Percentiles rank a stretch among this genome's conserved stretches.
Evolutionary conservation across 2,888 invertebrate species (phyloP).

Genomic region (Scotopteryx bipunctaria): DNA sequence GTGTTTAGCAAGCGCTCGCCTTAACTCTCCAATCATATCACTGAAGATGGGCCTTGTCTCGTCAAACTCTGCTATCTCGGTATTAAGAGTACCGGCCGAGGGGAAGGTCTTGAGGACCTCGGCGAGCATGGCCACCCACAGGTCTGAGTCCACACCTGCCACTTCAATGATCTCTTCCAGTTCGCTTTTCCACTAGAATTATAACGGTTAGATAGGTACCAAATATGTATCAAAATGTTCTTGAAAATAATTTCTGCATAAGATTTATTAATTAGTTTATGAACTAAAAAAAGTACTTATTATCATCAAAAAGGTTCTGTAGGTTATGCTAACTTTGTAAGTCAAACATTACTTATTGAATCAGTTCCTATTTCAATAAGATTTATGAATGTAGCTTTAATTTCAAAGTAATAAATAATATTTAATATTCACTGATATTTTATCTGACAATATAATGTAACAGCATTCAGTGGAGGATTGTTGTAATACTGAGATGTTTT

Average conservation of each 20-base stretch:
- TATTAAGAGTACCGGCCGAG: conserved; percentile 93
- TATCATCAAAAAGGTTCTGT: neutral
- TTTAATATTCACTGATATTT: no score
- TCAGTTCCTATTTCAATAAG: neutral
- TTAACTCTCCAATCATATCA: conserved; percentile 93
- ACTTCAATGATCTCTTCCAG: conserved; percentile 97
- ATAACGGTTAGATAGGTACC: no score
- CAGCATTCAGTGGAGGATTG: no score
- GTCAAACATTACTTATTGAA: neutral
- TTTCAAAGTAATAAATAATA: neutral
- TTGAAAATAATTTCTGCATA: no score
- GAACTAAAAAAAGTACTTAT: neutral
- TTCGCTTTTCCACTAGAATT: conserved; percentile 94
- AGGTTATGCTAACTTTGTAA: conserved; percentile 10
- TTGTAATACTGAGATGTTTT: neutral
- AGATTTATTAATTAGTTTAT: no score
- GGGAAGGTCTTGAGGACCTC: conserved; percentile 98
- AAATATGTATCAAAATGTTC: no score
- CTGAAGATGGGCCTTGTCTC: conserved; percentile 95
- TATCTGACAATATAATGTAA: no score
- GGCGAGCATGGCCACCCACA: conserved; percentile 98
- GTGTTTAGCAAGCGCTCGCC: conserved; percentile 92
- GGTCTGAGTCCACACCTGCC: conserved; percentile 95
- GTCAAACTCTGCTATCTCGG: conserved; percentile 93
- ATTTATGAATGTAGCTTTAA: no score